Evolutionary conservation across 30 jellyfish, hydroid and myxozoan species (phyloP), one percentile per base, ranked within the genome.

Genomic region (Chrysaora quinquecirrha): DNA sequence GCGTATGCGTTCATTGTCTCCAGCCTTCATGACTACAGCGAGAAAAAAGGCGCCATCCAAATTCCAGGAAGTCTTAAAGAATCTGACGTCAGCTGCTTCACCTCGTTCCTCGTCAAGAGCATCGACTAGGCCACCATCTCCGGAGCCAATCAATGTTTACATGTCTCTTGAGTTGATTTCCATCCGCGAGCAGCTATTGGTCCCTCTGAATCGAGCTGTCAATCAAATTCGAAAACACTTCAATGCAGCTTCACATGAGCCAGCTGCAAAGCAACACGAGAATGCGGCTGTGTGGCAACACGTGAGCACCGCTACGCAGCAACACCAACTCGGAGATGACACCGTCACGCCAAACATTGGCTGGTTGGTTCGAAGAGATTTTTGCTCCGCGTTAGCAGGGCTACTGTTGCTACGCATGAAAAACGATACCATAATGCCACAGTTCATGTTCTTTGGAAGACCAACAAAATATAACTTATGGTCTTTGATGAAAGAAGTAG

Each of bases 321-420:
- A 52, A 12, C 83, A 52, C 27, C 83, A 80, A 20, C 27, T 66
- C 12, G 90, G 90, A 0, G 90, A 80, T 31, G 90, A 80, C 52
- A 25, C 83, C 0, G 68, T 67, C 1, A 64, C 32, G 47, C 34
- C 90, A 4, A 34, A 29, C 34, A n/a, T 80, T 12, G 90, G 90
- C 30, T 80, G 90, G 90, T 61, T 80, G 32, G 54, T 80, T 48
- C 64, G 90, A 20, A 75, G 90, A 65, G 90, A 66, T 1, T 28
- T 80, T 3, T 65, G 82, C 66, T n/a, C 68, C 54, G 83, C 90
- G 16, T 27, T 80, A 0, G 71, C 78, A n/a, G 50, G 73, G 27
- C 25, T 80, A 31, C 24, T 80, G 58, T 75, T 80, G 70, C 65
- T 47, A 25, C 83, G 79, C 16, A 66, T 49, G 76, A 80, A 80